A percentile compares a stretch with the other conserved stretches of the same genome.
phyloP scores from a whole-genome alignment of 53 echinoderm and acorn worm genomes.

The Actinopyga echinites region DNA sequence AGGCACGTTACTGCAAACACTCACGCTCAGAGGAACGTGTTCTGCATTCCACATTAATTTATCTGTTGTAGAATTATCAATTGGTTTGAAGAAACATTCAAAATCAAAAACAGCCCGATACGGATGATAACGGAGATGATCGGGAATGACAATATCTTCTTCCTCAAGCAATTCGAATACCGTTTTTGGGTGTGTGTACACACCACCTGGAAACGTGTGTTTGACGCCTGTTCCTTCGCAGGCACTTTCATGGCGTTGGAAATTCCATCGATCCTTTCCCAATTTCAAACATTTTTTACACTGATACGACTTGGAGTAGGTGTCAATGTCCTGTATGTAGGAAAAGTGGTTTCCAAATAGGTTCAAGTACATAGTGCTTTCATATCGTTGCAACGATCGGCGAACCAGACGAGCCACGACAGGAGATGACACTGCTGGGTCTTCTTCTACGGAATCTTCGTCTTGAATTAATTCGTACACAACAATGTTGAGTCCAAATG shows the following conservation, averaged over 20 bases:
- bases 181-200: not conserved
- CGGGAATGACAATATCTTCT: not conserved
- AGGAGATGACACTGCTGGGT: not conserved
- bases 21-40: constrained; percentile 45
- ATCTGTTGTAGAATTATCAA: not conserved
- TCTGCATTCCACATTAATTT: not conserved
- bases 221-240: not conserved
- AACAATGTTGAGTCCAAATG: constrained; percentile 21
- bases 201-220: not conserved
- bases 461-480: constrained; percentile 4
- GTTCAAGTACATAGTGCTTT: not conserved
- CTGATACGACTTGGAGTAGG: not conserved
- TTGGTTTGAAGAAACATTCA: not conserved
- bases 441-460: not conserved
- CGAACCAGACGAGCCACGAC: not conserved
- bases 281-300: not conserved
- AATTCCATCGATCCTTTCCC: not conserved
- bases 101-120: not conserved
- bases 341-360: constrained; percentile 7
- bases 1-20: constrained; percentile 52
- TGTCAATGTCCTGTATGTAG: not conserved
- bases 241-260: not conserved
- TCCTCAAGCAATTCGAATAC: not conserved
- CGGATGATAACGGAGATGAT: not conserved
- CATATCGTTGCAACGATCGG: not conserved